phyloP scores from a whole-genome alignment of 2,113 vertebrate genomes.

The Montifringilla adamsi region DNA sequence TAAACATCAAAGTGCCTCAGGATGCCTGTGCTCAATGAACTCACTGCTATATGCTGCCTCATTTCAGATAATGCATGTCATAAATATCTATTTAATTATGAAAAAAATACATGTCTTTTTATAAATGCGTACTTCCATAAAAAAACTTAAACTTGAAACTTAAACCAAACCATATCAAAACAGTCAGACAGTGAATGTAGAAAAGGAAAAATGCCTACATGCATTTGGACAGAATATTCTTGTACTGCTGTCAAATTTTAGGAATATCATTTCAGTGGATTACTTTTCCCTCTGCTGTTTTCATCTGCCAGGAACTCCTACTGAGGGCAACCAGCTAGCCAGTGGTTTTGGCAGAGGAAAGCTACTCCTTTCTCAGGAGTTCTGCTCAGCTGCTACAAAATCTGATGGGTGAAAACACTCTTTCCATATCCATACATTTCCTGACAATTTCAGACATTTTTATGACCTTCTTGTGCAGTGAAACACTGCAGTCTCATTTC shows the following conservation, averaged over 20 bases:
- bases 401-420: neutral
- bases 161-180: neutral
- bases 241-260: neutral
- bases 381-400: conserved; percentile 2
- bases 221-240: neutral
- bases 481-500: neutral
- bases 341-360: neutral
- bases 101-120: neutral
- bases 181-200: fast-evolving
- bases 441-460: neutral
- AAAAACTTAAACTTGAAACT: neutral
- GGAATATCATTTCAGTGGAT: neutral
- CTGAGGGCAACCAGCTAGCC: neutral
- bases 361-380: neutral
- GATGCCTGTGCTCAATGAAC: neutral
- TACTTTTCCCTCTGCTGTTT: neutral
- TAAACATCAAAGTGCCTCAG: neutral
- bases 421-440: neutral
- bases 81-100: neutral
- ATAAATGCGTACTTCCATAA: neutral
- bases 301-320: neutral
- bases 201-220: neutral
- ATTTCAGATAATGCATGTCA: neutral
- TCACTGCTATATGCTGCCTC: neutral
- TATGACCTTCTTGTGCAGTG: neutral